phyloP scores from a whole-genome alignment of 2,888 invertebrate genomes.

The Philereme transversata region DNA sequence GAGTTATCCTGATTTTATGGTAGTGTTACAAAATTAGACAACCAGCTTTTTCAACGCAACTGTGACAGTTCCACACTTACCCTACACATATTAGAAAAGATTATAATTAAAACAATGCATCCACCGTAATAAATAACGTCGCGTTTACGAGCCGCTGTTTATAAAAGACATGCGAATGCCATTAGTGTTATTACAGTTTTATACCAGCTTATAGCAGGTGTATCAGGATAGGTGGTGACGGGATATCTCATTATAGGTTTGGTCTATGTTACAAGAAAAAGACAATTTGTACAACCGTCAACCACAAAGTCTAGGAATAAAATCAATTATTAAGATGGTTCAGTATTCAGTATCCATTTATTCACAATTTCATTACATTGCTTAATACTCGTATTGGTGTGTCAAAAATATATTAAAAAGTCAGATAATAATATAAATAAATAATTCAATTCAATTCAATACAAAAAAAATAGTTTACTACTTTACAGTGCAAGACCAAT shows the following conservation, averaged over 20 bases:
- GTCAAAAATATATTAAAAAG: no score
- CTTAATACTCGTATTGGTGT: no score
- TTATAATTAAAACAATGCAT: conserved; percentile 59
- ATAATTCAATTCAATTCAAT: no score
- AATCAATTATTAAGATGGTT: no score
- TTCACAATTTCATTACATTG: no score
- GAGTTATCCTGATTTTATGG: no score
- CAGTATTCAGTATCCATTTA: no score
- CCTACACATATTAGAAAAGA: conserved; percentile 20
- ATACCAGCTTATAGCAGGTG: conserved; percentile 62
- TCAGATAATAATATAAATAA: no score
- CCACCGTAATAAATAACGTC: conserved; percentile 62
- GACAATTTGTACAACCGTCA: background rate
- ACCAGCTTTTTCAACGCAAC: conserved; percentile 5
- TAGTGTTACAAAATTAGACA: background rate
- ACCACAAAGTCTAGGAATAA: no score
- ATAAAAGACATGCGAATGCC: conserved; percentile 77
- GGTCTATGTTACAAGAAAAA: conserved; percentile 27
- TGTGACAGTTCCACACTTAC: conserved; percentile 4
- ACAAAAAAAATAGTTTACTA: no score
- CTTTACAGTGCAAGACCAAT: no score
- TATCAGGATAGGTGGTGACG: conserved; percentile 59
- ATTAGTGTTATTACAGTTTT: conserved; percentile 78
- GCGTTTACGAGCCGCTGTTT: conserved; percentile 69
- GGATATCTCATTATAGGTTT: conserved; percentile 57